Conservation (phyloP, 2,113 vertebrate species). For the Nycticebus coucang region DNA sequence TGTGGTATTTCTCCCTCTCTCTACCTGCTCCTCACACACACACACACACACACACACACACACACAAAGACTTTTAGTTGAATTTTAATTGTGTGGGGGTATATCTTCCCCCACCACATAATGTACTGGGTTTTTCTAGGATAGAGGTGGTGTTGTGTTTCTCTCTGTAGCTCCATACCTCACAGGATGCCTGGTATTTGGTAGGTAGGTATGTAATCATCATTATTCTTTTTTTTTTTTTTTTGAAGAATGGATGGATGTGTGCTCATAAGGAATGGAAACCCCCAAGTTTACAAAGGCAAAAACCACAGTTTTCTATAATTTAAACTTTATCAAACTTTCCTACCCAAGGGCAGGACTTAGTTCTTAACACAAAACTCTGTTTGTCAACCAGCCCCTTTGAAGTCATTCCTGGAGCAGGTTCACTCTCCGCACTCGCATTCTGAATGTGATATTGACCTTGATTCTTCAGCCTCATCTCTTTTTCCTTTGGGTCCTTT, state of each 20-base stretch:
- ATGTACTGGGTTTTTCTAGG: background rate
- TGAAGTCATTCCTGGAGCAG: background rate
- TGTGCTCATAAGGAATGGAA: background rate
- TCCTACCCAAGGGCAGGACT: background rate
- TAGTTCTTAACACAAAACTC: background rate
- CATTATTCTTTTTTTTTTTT: background rate
- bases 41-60: too few relatives aligned
- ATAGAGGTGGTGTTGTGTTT: rapidly evolving
- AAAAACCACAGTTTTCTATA: background rate
- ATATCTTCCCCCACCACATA: too few relatives aligned
- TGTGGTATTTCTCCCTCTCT: too few relatives aligned
- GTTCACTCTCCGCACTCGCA: background rate
- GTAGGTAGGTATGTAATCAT: background rate
- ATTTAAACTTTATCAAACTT: background rate
- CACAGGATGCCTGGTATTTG: background rate
- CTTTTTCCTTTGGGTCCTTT: background rate
- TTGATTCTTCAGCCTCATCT: background rate
- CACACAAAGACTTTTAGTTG: background rate
- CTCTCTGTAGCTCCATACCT: background rate
- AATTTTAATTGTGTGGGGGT: background rate
- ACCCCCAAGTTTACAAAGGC: background rate
- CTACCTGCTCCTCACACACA: too few relatives aligned
- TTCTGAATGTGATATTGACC: background rate
- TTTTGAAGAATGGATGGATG: background rate
- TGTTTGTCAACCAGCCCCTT: background rate